Conservation (phyloP, 2,888 invertebrate species). For the Diarsia dahlii region DNA sequence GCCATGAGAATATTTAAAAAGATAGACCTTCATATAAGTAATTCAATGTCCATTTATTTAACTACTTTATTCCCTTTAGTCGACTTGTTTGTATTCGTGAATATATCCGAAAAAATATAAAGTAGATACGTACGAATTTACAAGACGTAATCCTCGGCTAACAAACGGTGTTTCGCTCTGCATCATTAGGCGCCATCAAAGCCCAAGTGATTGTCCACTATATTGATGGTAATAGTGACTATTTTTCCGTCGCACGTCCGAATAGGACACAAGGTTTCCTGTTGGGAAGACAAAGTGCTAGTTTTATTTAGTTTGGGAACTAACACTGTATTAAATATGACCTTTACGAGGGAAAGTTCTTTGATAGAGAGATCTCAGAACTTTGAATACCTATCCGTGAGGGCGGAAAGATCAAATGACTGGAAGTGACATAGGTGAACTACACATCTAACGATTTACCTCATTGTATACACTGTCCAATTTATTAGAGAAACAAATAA, state of each 20-base stretch:
- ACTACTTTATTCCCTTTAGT: constrained; percentile 8
- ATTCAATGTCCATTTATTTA: not conserved
- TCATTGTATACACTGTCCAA: not conserved
- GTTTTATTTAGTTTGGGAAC: constrained; percentile 42
- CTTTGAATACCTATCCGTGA: constrained; percentile 14
- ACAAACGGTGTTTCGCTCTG: constrained; percentile 52
- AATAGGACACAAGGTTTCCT: constrained; percentile 23
- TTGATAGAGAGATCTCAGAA: constrained; percentile 23
- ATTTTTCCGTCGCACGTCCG: constrained; percentile 31
- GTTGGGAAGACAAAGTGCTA: constrained; percentile 38
- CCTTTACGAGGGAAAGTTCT: constrained; percentile 25
- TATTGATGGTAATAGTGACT: constrained; percentile 36
- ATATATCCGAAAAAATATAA: constrained; percentile 29
- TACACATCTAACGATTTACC: not conserved
- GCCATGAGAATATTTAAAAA: not conserved
- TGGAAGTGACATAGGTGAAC: constrained; percentile 6
- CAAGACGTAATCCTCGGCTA: constrained; percentile 56
- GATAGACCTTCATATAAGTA: not conserved
- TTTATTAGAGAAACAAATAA: not conserved
- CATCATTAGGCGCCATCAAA: constrained; percentile 50
- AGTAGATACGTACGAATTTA: constrained; percentile 20
- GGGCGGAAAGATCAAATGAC: constrained; percentile 7
- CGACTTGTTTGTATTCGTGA: constrained; percentile 20
- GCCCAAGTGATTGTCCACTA: constrained; percentile 38
- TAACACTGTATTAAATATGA: constrained; percentile 29